Evolutionary conservation across 2,113 vertebrate genomes (phyloP), one percentile per base, ranked within the genome.

Genomic region (Seriola rivoliana): DNA sequence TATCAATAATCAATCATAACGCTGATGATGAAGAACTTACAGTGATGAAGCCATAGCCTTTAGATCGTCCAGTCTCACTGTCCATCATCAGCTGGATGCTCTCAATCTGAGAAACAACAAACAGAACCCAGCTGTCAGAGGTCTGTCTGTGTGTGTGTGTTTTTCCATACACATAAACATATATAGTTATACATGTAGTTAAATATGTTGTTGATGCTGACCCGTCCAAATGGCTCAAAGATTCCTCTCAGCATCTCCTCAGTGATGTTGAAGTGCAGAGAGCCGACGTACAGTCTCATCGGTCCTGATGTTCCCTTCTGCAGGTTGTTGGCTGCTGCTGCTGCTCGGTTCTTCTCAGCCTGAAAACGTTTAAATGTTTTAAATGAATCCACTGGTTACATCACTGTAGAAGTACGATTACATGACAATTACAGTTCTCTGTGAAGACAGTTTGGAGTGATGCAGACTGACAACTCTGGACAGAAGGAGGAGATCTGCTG

Each of bases 11-110:
- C 34, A 36, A 36, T 6, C 34, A 42, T 8, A 4, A 8, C 38
- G 3, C 38, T 38, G 40, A 42, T 14, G 25, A 36, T 57, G 5
- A 69, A 3, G 57, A 32, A 86, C 96, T 95, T 95, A 99, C 98
- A 10, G 97, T 99, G 93, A 99, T 99, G 89, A 99, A 99, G 89
- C 98, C 98, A 23, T 99, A 99, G 88, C 98, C 98, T 93, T 99
- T 99, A 4, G 98, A 99, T 44, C 96, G 95, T 12, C 96, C 97
- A 0, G 97, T 98, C 93, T 99, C 98, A 87, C 96, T 98, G 89
- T 99, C 98, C 97, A 98, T 98, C 98, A 99, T 99, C 77, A 99
- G 95, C 75, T 99, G 98, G 89, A 99, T 99, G 88, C 97, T 98
- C 91, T 99, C 98, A 85, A 99, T 99, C 93, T 94, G 82, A 69